phyloP scores from a whole-genome alignment of 2,888 invertebrate genomes.

The Maniola hyperantus region DNA sequence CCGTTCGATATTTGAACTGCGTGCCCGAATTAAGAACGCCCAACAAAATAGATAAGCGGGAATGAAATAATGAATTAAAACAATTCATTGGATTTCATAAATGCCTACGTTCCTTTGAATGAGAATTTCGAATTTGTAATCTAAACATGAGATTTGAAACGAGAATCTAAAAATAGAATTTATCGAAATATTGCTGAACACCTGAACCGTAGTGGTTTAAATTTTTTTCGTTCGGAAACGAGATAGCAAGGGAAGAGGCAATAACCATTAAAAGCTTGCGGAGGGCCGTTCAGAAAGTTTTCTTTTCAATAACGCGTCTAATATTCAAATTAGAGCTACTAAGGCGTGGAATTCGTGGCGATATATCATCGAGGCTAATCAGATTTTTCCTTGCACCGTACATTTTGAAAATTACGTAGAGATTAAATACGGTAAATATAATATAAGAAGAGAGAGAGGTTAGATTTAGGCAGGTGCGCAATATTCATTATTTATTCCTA shows the following conservation, averaged over 20 bases:
- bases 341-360: slow-evolving; percentile 72
- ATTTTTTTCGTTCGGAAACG: slow-evolving; percentile 52
- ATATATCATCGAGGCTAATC: slow-evolving; percentile 80
- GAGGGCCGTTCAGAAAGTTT: slow-evolving; percentile 76
- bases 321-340: slow-evolving; percentile 81
- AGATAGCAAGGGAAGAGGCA: slow-evolving; percentile 65
- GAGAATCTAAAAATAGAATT: slow-evolving; percentile 21
- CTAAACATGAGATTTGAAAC: background rate
- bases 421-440: slow-evolving; percentile 62
- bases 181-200: slow-evolving; percentile 43
- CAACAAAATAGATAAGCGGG: slow-evolving; percentile 67
- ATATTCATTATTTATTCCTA: background rate
- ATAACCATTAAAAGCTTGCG: slow-evolving; percentile 79
- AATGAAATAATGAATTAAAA: slow-evolving; percentile 36
- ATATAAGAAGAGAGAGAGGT: slow-evolving; percentile 24
- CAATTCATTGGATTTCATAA: slow-evolving; percentile 21
- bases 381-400: slow-evolving; percentile 67
- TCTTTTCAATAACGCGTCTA: slow-evolving; percentile 82
- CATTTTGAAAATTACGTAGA: slow-evolving; percentile 63
- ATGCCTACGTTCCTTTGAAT: slow-evolving; percentile 36
- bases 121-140: slow-evolving; percentile 9
- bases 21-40: slow-evolving; percentile 74
- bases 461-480: slow-evolving; percentile 29
- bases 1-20: slow-evolving; percentile 79
- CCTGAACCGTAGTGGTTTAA: slow-evolving; percentile 55